These are phyloP conservation scores for Drosophila albomicans DNA, from an alignment of 1,140 invertebrate species.

Conservation along the genomic window DNA sequence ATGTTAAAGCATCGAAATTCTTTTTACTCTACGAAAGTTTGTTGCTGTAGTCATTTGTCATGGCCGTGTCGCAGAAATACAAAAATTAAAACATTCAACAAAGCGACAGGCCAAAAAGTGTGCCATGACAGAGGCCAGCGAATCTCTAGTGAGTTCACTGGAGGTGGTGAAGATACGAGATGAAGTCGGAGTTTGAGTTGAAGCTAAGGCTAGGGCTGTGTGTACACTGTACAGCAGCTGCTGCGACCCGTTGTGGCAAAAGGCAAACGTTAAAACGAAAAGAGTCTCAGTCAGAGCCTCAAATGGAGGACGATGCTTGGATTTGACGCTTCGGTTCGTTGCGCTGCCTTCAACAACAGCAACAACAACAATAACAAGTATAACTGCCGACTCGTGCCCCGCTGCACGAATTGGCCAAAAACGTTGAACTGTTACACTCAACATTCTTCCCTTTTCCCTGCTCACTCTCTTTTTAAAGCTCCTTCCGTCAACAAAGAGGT, in stretches of 20 bases:
- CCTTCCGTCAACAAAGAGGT: slow-evolving; percentile 64
- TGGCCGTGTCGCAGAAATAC: slow-evolving; percentile 50
- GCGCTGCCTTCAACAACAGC: slow-evolving; percentile 12
- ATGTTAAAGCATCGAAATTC: slow-evolving; percentile 15
- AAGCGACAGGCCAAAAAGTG: slow-evolving; percentile 64
- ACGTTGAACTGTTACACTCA: slow-evolving; percentile 39
- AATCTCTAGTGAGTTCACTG: slow-evolving; percentile 2
- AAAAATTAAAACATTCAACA: slow-evolving; percentile 62
- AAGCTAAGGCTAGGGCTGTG: not conserved
- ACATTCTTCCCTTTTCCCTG: not conserved
- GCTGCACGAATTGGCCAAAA: slow-evolving; percentile 60
- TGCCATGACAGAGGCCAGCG: slow-evolving; percentile 58
- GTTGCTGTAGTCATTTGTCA: slow-evolving; percentile 80
- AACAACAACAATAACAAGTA: slow-evolving; percentile 21
- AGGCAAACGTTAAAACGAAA: slow-evolving; percentile 76
- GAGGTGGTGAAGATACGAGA: not conserved
- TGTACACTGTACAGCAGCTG: slow-evolving; percentile 3
- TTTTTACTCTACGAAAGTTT: slow-evolving; percentile 55
- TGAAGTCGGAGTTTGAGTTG: not conserved
- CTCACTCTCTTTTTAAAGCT: slow-evolving; percentile 15
- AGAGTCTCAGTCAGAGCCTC: slow-evolving; percentile 1
- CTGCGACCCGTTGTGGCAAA: slow-evolving; percentile 2
- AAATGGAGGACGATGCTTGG: slow-evolving; percentile 61
- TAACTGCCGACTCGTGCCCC: slow-evolving; percentile 56
- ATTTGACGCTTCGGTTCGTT: slow-evolving; percentile 75